phyloP scores from a whole-genome alignment of 2,113 vertebrate genomes.

The Dolichallabes microphthalmus region DNA sequence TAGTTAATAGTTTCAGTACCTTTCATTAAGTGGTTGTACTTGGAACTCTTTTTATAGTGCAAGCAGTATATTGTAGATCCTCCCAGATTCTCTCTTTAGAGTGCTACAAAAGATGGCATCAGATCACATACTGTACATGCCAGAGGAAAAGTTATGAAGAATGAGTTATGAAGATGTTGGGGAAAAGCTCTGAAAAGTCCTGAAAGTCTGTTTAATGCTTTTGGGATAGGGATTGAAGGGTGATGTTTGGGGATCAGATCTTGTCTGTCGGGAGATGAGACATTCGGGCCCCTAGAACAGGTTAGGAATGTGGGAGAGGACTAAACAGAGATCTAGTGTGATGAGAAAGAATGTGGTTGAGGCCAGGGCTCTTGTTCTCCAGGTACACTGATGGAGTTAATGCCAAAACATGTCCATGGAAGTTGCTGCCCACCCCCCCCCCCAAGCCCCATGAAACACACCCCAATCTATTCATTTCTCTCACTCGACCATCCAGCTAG shows the following conservation, averaged over 20 bases:
- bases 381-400: constrained; percentile 34
- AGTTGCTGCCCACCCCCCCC: constrained; percentile 13
- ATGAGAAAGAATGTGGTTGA: constrained; percentile 23
- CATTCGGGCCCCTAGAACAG: constrained; percentile 36
- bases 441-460: not conserved
- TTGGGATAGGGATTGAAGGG: not conserved
- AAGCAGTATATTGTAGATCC: not conserved
- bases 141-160: not conserved
- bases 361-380: not conserved
- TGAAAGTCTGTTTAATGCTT: constrained; percentile 9
- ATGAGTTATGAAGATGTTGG: not conserved
- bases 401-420: constrained; percentile 38
- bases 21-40: not conserved
- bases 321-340: constrained; percentile 32
- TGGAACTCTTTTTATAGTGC: not conserved
- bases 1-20: not conserved
- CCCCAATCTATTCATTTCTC: not conserved
- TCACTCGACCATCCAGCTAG: constrained; percentile 27
- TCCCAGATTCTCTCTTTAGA: not conserved
- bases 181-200: not conserved
- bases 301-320: constrained; percentile 15
- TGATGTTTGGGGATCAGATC: constrained; percentile 1
- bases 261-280: constrained; percentile 6
- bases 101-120: not conserved
- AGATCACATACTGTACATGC: constrained; percentile 17